Conservation (phyloP, 1,140 invertebrate species). For the Muscidifurax raptorellus region DNA sequence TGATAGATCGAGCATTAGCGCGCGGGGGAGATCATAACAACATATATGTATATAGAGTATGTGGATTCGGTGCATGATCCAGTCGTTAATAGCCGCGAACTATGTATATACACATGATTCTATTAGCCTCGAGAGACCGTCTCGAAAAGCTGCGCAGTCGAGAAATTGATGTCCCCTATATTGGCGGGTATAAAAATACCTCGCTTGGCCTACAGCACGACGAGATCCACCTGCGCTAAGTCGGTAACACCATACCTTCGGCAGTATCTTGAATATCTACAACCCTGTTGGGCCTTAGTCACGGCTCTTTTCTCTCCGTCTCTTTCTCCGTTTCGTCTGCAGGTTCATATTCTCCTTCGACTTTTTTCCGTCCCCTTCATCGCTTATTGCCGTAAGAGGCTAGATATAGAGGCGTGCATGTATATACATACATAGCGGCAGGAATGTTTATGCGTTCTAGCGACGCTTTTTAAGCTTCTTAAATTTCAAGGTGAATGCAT, state of each 20-base stretch:
- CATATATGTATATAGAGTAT: too few relatives aligned
- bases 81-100: not conserved
- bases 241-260: slow-evolving; percentile 48
- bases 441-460: slow-evolving; percentile 47
- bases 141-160: not conserved
- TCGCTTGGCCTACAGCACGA: not conserved
- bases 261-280: slow-evolving; percentile 48
- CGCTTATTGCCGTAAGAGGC: slow-evolving; percentile 7
- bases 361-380: slow-evolving; percentile 20
- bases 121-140: too few relatives aligned
- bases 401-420: slow-evolving; percentile 9
- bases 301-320: not conserved
- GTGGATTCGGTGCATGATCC: slow-evolving; percentile 23
- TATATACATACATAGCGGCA: not conserved
- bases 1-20: slow-evolving; percentile 44
- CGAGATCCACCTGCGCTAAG: slow-evolving; percentile 47
- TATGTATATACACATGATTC: not conserved
- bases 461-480: slow-evolving; percentile 46
- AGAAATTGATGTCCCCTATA: slow-evolving; percentile 2
- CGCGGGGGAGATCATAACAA: not conserved
- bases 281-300: slow-evolving; percentile 47
- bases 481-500: slow-evolving; percentile 47
- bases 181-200: slow-evolving; percentile 40
- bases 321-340: not conserved
- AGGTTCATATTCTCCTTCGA: not conserved